Percentiles rank a stretch among this genome's conserved stretches.
phyloP scores from a whole-genome alignment of 1,140 invertebrate genomes.

The Aphelinus certus region DNA sequence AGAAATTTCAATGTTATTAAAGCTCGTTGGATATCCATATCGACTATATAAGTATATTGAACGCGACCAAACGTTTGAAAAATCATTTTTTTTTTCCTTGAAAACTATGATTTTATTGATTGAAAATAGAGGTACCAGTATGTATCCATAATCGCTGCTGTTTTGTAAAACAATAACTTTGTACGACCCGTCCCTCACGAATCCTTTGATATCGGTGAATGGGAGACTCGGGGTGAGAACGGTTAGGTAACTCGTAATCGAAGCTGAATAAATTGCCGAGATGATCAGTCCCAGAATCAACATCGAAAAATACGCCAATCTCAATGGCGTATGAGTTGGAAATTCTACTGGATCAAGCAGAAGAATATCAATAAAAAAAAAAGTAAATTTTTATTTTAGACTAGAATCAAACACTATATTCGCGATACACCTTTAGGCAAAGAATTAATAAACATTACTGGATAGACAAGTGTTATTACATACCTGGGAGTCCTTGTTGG shows the following conservation, averaged over 20 bases:
- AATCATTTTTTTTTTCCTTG: too few relatives aligned
- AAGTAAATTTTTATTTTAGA: neutral
- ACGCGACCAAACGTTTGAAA: too few relatives aligned
- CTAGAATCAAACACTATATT: neutral
- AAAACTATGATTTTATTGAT: too few relatives aligned
- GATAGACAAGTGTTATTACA: too few relatives aligned
- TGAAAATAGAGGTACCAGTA: conserved; percentile 33
- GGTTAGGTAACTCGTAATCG: conserved; percentile 49
- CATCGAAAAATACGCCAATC: conserved; percentile 35
- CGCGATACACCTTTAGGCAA: too few relatives aligned
- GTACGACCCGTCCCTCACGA: conserved; percentile 46
- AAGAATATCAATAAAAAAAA: conserved; percentile 5
- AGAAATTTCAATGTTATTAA: too few relatives aligned
- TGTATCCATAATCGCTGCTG: conserved; percentile 44
- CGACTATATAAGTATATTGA: too few relatives aligned
- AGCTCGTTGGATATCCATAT: too few relatives aligned
- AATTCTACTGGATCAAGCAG: conserved; percentile 13
- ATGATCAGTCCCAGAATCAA: conserved; percentile 36
- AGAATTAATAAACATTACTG: too few relatives aligned
- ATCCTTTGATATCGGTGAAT: conserved; percentile 47
- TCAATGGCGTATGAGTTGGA: conserved; percentile 16
- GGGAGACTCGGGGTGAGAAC: conserved; percentile 36
- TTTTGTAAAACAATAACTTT: conserved; percentile 44
- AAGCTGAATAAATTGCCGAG: conserved; percentile 42
- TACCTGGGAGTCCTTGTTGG: conserved; percentile 51